A percentile compares a stretch with the other conserved stretches of the same genome.
phyloP scores from a whole-genome alignment of 1,140 invertebrate genomes.

The Campoletis sonorensis region DNA sequence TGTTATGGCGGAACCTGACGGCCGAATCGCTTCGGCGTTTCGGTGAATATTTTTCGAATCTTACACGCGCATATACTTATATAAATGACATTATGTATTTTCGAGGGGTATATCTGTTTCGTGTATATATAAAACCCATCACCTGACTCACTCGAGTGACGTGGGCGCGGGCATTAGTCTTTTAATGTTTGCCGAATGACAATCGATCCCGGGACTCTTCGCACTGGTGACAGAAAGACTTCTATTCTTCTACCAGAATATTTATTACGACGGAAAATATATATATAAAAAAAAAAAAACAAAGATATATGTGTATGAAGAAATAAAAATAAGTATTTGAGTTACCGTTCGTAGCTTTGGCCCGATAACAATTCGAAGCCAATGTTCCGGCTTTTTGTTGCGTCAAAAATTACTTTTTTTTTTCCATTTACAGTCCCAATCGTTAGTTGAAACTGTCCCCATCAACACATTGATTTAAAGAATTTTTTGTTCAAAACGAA shows the following conservation, averaged over 20 bases:
- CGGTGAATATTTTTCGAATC: slow-evolving; percentile 37
- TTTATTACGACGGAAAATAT: not conserved
- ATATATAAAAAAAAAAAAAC: not conserved
- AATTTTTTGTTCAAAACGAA: no score
- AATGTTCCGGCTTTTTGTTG: no score
- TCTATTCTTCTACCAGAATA: not conserved
- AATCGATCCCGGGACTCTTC: slow-evolving; percentile 3
- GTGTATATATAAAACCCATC: not conserved
- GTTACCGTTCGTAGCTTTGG: no score
- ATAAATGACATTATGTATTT: slow-evolving; percentile 13
- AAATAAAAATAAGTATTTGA: no score
- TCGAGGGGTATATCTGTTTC: slow-evolving; percentile 13
- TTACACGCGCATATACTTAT: slow-evolving; percentile 22
- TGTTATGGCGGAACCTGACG: not conserved
- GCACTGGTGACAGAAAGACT: not conserved
- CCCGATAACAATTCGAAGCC: no score
- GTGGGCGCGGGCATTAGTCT: slow-evolving; percentile 19
- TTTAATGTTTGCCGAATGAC: slow-evolving; percentile 12
- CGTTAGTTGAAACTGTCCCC: no score
- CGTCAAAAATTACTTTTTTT: no score
- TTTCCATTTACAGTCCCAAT: no score
- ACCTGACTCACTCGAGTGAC: slow-evolving; percentile 20
- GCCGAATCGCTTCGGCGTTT: slow-evolving; percentile 18
- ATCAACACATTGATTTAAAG: no score
- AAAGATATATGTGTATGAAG: not conserved